A percentile compares a stretch with the other conserved stretches of the same genome.
Evolutionary conservation across 1,140 invertebrate species (phyloP).

Genomic region (Helicoverpa armigera): DNA sequence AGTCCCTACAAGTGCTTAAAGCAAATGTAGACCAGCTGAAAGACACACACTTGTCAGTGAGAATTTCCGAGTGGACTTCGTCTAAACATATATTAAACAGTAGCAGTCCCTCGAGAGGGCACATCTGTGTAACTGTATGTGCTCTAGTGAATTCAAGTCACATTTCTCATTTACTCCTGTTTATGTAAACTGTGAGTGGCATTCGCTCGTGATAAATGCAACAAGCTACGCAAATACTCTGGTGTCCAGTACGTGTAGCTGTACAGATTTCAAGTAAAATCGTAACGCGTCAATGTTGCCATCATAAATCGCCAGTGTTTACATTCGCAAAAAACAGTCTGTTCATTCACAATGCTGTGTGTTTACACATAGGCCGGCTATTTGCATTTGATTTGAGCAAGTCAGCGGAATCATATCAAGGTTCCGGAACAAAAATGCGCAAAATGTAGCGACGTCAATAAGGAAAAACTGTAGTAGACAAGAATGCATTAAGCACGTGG

Average conservation of each 20-base stretch:
- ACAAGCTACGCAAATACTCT: not conserved
- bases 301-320: conserved; percentile 44
- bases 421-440: conserved; percentile 42
- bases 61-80: not conserved
- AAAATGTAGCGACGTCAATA: not conserved
- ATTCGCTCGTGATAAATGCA: conserved; percentile 12
- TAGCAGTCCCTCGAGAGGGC: not conserved
- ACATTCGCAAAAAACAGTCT: conserved; percentile 19
- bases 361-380: conserved; percentile 5
- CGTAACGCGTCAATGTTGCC: conserved; percentile 32
- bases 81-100: not conserved
- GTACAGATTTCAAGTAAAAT: conserved; percentile 13
- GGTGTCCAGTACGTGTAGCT: not conserved
- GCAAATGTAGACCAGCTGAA: no score
- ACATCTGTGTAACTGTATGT: not conserved
- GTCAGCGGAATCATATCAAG: conserved; percentile 34
- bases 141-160: not conserved
- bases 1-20: no score
- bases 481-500: conserved; percentile 53
- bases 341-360: conserved; percentile 44
- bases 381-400: conserved; percentile 23
- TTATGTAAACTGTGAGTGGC: not conserved
- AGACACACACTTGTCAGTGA: not conserved
- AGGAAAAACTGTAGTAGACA: conserved; percentile 38
- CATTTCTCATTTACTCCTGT: conserved; percentile 3